phyloP scores from a whole-genome alignment of 1,140 invertebrate genomes.

The Brachionus calyciflorus region DNA sequence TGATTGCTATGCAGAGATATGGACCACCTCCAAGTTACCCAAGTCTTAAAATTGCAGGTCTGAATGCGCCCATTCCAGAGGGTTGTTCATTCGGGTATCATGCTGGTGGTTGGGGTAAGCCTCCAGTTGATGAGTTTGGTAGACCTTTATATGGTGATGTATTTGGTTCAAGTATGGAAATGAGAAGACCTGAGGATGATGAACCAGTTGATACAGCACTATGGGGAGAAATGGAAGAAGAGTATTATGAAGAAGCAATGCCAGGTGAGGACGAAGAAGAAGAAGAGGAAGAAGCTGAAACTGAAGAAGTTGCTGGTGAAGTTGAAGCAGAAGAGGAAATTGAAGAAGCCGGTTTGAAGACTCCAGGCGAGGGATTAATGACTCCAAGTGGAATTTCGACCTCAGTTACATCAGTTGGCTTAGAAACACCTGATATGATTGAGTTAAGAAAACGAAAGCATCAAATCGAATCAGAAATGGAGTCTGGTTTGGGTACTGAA shows the following conservation, averaged over 20 bases:
- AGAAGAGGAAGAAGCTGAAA: conserved; percentile 55
- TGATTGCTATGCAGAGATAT: conserved; percentile 99
- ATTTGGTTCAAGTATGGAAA: conserved; percentile 69
- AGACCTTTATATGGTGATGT: conserved; percentile 98
- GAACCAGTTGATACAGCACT: conserved; percentile 67
- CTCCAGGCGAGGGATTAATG: conserved; percentile 65
- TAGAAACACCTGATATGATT: conserved; percentile 97
- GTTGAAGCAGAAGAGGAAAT: not conserved
- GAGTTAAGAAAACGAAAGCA: conserved; percentile 88
- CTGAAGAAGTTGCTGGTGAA: not conserved
- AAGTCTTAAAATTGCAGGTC: conserved; percentile 88
- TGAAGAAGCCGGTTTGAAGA: conserved; percentile 31
- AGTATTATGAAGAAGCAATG: conserved; percentile 68
- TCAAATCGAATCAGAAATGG: conserved; percentile 87
- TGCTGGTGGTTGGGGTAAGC: conserved; percentile 94
- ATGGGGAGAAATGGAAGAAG: conserved; percentile 96
- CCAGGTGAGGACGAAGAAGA: conserved; percentile 58
- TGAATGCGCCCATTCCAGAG: conserved; percentile 64
- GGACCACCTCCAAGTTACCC: conserved; percentile 98
- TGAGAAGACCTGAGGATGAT: conserved; percentile 67
- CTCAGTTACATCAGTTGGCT: conserved; percentile 73
- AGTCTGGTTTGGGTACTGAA: conserved; percentile 64
- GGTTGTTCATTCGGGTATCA: conserved; percentile 97
- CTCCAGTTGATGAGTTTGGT: conserved; percentile 97
- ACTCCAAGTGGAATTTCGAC: conserved; percentile 84